Evolutionary conservation across 2,113 vertebrate genomes (phyloP), one percentile per base, ranked within the genome.

Genomic region (Camelus dromedarius): DNA sequence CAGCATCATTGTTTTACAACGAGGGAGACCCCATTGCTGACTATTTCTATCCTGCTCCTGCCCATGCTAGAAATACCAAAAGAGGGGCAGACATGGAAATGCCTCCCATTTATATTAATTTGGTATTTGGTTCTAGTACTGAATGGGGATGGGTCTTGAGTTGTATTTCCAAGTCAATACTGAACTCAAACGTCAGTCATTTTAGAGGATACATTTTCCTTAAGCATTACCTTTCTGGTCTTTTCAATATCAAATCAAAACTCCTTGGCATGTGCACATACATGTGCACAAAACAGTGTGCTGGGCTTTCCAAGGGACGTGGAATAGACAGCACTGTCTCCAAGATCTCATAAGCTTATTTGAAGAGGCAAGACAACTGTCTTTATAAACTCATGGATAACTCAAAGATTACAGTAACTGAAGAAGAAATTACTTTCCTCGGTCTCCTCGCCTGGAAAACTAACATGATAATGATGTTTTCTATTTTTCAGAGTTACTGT

Each of bases 141-240:
- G 0, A 62, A 77, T 96, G 64, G 22, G 0, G 95, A 19, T 32
- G 69, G 26, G 24, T 75, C 85, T 95, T 96, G 35, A 3, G 69
- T 87, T 98, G 97, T 97, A 86, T 97, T 98, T 98, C 95, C 91
- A 95, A 97, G 87, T 94, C 93, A 95, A 52, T 97, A 89, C 89
- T 93, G 67, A 96, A 95, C 93, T 95, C 73, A 97, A 97, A 97
- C 96, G 95, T 96, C 96, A 97, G 91, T 93, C 87, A 84, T 93
- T 94, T 96, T 92, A 95, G 94, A 92, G 73, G 79, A 77, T 77
- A 77, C 50, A 69, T 94, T 94, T 96, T 81, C 93, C 85, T 42
- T 32, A 89, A 93, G 26, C 66, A 75, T 96, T 96, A 66, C 89
- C 66, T 94, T 79, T 82, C 77, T 82, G 32, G 28, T 73, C 35